Evolutionary conservation across 2,797 vertebrate species (phyloP).

Genomic region (Taenioides sp.): DNA sequence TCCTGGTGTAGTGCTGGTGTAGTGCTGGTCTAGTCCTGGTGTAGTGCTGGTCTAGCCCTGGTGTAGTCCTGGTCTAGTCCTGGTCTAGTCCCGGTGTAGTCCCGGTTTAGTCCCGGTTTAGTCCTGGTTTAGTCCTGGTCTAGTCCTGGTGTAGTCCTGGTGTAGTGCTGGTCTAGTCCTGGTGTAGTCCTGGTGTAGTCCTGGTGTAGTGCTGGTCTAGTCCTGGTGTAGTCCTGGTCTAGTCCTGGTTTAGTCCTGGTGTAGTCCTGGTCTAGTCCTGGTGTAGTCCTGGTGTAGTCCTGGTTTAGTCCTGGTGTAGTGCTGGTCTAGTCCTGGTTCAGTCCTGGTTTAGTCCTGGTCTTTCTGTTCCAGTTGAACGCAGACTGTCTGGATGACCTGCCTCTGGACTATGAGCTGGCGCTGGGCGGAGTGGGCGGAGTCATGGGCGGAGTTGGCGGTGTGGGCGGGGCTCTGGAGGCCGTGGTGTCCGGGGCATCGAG

Average conservation of each 20-base stretch:
- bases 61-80: background rate
- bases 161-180: background rate
- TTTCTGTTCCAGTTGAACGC: slow-evolving; percentile 83
- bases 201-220: background rate
- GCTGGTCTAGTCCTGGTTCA: background rate
- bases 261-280: background rate
- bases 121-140: background rate
- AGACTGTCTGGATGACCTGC: slow-evolving; percentile 91
- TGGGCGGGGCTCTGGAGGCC: slow-evolving; percentile 63
- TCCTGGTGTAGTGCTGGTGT: background rate
- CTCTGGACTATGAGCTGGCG: slow-evolving; percentile 88
- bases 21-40: background rate
- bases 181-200: background rate
- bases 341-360: background rate
- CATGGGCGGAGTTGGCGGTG: slow-evolving; percentile 40
- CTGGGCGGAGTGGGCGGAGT: slow-evolving; percentile 61
- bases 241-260: background rate
- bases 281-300: background rate
- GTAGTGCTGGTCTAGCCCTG: background rate
- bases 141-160: background rate
- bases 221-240: background rate
- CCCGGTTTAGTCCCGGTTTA: background rate
- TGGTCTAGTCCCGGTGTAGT: too few relatives aligned
- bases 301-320: background rate
- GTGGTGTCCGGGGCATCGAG: slow-evolving; percentile 75